Percentiles rank a stretch among this genome's conserved stretches.
Evolutionary conservation across 2,113 vertebrate genomes (phyloP).

Genomic region (Ivindomyrus marchei): DNA sequence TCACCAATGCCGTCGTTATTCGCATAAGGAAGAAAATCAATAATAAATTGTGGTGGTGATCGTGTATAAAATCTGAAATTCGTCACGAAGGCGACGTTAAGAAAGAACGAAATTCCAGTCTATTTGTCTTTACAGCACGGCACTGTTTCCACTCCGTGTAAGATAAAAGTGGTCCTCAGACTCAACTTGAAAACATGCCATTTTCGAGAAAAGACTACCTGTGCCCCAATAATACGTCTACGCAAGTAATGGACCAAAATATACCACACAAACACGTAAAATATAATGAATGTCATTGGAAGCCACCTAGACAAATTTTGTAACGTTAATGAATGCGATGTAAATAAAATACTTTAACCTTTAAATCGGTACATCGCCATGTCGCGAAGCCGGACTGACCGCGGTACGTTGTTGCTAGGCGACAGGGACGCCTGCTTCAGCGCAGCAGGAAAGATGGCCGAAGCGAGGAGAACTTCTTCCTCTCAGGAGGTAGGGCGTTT

Average conservation of each 20-base stretch:
- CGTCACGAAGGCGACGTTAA: neutral
- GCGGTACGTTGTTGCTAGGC: conserved; percentile 46
- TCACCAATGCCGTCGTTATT: neutral
- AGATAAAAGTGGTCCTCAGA: neutral
- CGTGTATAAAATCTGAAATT: neutral
- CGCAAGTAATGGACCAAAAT: neutral
- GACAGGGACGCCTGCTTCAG: conserved; percentile 29
- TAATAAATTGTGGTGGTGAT: neutral
- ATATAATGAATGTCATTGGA: neutral
- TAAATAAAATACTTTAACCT: neutral
- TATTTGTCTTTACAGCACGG: neutral
- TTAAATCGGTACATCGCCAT: neutral
- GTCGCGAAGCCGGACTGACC: conserved; percentile 11
- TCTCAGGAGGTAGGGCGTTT: conserved; percentile 23
- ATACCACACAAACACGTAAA: neutral
- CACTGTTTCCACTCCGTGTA: neutral
- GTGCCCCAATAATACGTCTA: neutral
- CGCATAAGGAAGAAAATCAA: neutral
- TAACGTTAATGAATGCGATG: neutral
- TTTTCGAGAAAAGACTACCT: neutral
- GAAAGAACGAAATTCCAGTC: neutral
- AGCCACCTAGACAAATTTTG: neutral
- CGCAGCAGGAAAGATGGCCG: conserved; percentile 43
- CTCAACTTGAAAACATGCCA: neutral
- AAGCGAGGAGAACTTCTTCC: conserved; percentile 30